Conservation (phyloP, 2,797 vertebrate species). For the Poecilia velifera region DNA sequence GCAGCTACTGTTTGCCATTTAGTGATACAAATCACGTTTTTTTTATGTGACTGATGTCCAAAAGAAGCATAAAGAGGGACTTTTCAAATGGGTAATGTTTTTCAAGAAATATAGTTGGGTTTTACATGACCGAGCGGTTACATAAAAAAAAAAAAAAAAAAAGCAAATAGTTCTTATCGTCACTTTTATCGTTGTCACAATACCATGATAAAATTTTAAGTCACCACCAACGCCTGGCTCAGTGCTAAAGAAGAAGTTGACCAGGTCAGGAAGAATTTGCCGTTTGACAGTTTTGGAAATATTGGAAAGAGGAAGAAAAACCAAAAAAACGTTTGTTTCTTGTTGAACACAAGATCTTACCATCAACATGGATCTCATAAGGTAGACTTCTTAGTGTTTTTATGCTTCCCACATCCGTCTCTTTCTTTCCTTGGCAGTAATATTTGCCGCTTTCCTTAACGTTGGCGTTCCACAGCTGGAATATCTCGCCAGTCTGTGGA, state of each 20-base stretch:
- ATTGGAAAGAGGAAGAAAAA: background rate
- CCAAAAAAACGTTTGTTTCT: background rate
- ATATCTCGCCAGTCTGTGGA: rapidly evolving
- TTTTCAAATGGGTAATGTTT: no score
- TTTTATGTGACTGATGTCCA: no score
- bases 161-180: no score
- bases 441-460: conserved; percentile 57
- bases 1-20: no score
- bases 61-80: no score
- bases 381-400: conserved; percentile 56
- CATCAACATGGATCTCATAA: conserved; percentile 63
- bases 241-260: background rate
- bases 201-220: no score
- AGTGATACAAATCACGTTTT: no score
- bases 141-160: no score
- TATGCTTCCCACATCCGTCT: conserved; percentile 3
- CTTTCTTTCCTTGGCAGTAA: conserved; percentile 66
- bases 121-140: no score
- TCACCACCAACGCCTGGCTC: no score
- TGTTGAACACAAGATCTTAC: conserved; percentile 50
- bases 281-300: background rate
- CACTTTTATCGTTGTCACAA: no score
- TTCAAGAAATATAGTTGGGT: no score
- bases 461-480: conserved; percentile 23
- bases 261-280: background rate